These are phyloP conservation scores for Hippolais icterina DNA, from an alignment of 2,113 vertebrate species.

Conservation along the genomic window DNA sequence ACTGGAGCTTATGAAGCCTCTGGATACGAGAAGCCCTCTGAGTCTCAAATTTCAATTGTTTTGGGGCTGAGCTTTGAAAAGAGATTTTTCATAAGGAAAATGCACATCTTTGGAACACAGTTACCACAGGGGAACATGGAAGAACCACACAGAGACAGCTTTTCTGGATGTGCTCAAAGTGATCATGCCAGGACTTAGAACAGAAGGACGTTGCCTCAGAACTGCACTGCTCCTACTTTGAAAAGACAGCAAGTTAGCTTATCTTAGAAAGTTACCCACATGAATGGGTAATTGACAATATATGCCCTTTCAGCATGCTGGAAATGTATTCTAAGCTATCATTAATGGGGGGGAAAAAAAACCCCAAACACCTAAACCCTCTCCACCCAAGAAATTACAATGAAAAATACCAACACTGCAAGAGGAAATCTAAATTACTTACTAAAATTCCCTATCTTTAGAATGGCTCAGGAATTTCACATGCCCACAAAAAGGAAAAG, in stretches of 20 bases:
- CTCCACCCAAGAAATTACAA: fast-evolving
- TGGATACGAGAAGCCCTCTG: fast-evolving
- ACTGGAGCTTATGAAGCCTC: not conserved
- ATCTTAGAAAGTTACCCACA: not conserved
- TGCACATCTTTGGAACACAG: not conserved
- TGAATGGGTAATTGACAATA: not conserved
- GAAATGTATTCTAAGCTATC: not conserved
- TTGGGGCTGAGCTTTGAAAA: not conserved
- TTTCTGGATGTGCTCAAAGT: not conserved
- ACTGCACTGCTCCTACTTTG: not conserved
- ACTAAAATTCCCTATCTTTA: not conserved
- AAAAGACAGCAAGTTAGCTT: not conserved
- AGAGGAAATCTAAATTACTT: not conserved
- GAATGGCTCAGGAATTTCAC: not conserved
- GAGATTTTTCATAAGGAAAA: not conserved
- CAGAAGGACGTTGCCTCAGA: not conserved
- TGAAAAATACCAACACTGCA: not conserved
- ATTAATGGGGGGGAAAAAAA: not conserved
- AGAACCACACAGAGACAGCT: not conserved
- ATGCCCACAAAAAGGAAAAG: not conserved
- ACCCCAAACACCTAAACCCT: not conserved
- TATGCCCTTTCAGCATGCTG: not conserved
- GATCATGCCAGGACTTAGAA: not conserved
- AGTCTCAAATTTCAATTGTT: not conserved
- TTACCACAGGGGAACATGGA: not conserved